Base-by-base conservation (phyloP, 2,888 invertebrate species). In the Andrena camellia region DNA sequence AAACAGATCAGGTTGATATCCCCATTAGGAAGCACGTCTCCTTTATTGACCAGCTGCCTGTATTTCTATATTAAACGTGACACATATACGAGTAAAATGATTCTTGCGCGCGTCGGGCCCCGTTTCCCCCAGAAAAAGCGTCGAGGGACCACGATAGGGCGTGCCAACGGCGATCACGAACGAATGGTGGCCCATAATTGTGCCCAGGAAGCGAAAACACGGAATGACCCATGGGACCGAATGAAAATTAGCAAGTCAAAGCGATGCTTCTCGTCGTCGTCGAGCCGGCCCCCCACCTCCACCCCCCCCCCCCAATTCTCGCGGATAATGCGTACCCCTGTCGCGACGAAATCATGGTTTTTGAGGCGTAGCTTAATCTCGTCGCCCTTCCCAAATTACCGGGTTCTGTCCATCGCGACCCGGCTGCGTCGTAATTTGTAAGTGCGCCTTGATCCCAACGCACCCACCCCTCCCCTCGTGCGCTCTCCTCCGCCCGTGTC, bases 361-460 rank as follows among this genome's bases (percentile, higher is more conserved):
- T 89, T 87, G 86, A 85, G 81, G 86, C 86, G 87, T 88, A 87
- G 92, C 89, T 92, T 90, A 90, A 92, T 91, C 88, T 84, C 90
- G 90, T 90, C 92, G 89, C 87, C 92, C 90, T 89, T 87, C 81
- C 86, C 85, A 92, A 92, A 90, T 92, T 90, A 74, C 89, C 83
- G 89, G 90, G 87, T 90, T 84, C 78, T 13, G 88, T 83, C 83
- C 84, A 72, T 62, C 84, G 81, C 84, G 83, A 84, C 78, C 75
- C 76, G n/a, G 52, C 81, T 75, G 68, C 85, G 88, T 83, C 90
- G 90, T 93, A 93, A 93, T 93, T 92, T 92, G 84, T 89, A 89
- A 91, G 90, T 88, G 89, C 89, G 85, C 90, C 87, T 83, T 31
- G 57, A 59, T 35, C 82, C 71, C 59, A 29, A 2, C 68, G 23